Conservation (phyloP, 2,113 vertebrate species). For the Ochotona curzoniae region DNA sequence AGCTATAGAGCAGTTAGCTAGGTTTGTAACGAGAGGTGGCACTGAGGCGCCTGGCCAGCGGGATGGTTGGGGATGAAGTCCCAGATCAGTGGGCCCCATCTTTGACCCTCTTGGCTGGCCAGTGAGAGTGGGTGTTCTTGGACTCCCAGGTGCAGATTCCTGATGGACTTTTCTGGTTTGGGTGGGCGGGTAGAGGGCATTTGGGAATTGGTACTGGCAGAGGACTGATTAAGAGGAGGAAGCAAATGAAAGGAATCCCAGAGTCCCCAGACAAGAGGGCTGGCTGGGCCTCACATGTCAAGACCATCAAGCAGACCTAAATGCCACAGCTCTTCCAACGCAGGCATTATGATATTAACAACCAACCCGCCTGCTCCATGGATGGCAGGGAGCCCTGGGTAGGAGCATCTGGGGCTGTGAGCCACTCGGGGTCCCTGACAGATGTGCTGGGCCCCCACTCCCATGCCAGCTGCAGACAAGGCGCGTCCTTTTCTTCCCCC, state of each 20-base stretch:
- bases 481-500: constrained; percentile 85
- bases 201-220: neutral
- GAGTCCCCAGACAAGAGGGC: constrained; percentile 52
- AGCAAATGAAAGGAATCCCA: constrained; percentile 53
- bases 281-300: constrained; percentile 65
- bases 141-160: neutral
- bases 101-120: neutral
- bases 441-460: constrained; percentile 84
- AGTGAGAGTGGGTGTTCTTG: neutral
- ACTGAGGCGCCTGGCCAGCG: neutral
- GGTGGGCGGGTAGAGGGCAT: neutral
- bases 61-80: neutral
- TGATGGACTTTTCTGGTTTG: neutral
- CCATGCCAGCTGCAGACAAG: constrained; percentile 85
- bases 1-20: neutral
- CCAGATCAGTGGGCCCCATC: neutral
- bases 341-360: constrained; percentile 56
- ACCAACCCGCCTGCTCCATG: constrained; percentile 64
- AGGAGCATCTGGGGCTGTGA: constrained; percentile 85
- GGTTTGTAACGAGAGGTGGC: neutral
- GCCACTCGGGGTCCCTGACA: constrained; percentile 87
- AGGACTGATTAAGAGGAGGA: constrained; percentile 39
- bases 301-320: constrained; percentile 68
- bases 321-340: constrained; percentile 68
- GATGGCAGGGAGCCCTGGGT: constrained; percentile 70